Base-by-base conservation (phyloP, 1,140 invertebrate species). In the Nixonia krombeini region DNA sequence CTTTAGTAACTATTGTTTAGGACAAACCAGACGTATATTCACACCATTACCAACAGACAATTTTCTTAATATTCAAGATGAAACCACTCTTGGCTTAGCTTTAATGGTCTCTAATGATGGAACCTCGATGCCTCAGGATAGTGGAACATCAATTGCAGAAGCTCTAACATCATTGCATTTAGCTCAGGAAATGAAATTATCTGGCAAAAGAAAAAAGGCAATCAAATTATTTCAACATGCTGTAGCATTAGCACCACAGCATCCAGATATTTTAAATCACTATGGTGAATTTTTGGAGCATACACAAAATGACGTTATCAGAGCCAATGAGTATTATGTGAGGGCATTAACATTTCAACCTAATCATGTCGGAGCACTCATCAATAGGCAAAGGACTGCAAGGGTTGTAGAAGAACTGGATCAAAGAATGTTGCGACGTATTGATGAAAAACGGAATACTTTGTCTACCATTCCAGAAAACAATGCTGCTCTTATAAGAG, bases 241-340 rank as follows among this genome's bases (percentile, higher is more conserved):
- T 0, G 88, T 95, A 16, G 92, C 94, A 0, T 84, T 98, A 15
- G 93, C 95, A 10, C 96, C 97, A 0, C 89, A 92, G 65, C 94
- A 98, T 86, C 93, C 96, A 0, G 96, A 98, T 73, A 90, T 98
- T 38, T 83, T 99, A 7, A 95, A 94, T 71, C 90, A 93, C 67
- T 98, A 96, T 84, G 97, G 97, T 17, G 95, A 98, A 83, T 97
- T 97, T 83, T 81, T 98, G 16, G 96, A 99, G 83, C 89, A 92
- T 47, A 91, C 91, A 10, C 89, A 94, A 66, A 89, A 94, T 21
- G 94, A 99, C 85, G 85, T 98, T 15, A 88, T 98, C 1, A 88
- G 89, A 78, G 97, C 97, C 2, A 95, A 99, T 86, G 93, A 95
- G 73, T 88, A 96, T 64, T 83, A 83, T 12, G 84, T 86, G 5